Evolutionary conservation across 2,888 invertebrate genomes (phyloP).

Genomic region (Andrena bucephala): DNA sequence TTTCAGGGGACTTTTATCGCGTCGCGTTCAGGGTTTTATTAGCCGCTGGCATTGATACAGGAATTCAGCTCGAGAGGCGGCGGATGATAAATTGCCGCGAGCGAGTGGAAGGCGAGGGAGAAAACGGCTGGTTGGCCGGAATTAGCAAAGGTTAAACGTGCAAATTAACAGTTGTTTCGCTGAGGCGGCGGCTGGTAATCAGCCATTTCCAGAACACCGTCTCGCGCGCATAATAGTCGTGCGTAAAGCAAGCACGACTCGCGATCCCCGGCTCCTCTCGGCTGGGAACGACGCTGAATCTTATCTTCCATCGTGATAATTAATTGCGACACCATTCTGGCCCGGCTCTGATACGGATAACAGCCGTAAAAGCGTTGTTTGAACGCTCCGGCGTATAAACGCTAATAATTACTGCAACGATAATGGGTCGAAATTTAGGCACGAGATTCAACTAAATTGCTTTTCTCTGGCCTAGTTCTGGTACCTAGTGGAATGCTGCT

Average conservation of each 20-base stretch:
- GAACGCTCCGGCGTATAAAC: constrained; percentile 3
- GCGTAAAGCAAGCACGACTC: constrained; percentile 19
- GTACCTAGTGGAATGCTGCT: too few relatives aligned
- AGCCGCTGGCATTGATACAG: background rate
- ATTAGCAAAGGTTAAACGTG: constrained; percentile 73
- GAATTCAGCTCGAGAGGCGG: background rate
- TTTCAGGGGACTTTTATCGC: background rate
- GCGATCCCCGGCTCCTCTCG: constrained; percentile 6
- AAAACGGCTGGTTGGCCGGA: constrained; percentile 20
- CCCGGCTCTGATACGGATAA: constrained; percentile 12
- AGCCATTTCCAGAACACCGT: background rate
- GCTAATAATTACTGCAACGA: constrained; percentile 14
- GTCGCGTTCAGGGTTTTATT: background rate
- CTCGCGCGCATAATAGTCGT: constrained; percentile 8
- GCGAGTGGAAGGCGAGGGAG: background rate
- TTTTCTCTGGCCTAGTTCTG: background rate
- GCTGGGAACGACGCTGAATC: constrained; percentile 22
- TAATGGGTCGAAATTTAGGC: constrained; percentile 7
- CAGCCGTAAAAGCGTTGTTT: constrained; percentile 12
- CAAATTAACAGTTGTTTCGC: constrained; percentile 70
- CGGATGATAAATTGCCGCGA: background rate
- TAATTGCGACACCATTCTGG: constrained; percentile 36
- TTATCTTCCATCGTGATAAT: constrained; percentile 42
- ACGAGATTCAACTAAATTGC: background rate
- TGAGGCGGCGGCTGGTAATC: constrained; percentile 45